phyloP scores from a whole-genome alignment of 2,113 vertebrate genomes.

The Seriola quinqueradiata region DNA sequence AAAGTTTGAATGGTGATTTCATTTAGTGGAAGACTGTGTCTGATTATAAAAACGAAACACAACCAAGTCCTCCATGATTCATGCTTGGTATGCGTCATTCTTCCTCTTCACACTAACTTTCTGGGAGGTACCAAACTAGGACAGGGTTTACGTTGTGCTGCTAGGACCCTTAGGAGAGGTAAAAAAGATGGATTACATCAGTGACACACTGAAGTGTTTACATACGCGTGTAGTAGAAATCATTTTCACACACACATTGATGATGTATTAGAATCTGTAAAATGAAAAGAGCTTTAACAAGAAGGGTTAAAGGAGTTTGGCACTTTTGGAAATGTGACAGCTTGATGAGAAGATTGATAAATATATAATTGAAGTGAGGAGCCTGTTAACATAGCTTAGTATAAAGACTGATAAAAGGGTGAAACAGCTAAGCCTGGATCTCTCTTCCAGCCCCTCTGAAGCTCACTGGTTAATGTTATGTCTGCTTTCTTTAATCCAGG shows the following conservation, averaged over 20 bases:
- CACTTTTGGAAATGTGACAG: background rate
- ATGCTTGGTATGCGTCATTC: slow-evolving; percentile 70
- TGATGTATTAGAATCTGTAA: slow-evolving; percentile 29
- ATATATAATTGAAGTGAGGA: background rate
- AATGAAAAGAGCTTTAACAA: slow-evolving; percentile 8
- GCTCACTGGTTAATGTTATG: too few species aligned
- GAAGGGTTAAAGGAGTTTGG: background rate
- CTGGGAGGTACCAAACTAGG: slow-evolving; percentile 64
- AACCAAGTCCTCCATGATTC: slow-evolving; percentile 72
- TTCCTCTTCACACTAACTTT: slow-evolving; percentile 69
- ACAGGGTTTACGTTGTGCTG: slow-evolving; percentile 60
- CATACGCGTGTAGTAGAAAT: slow-evolving; percentile 36
- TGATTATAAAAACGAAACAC: slow-evolving; percentile 56
- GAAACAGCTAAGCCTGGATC: too few species aligned
- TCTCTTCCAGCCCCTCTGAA: too few species aligned
- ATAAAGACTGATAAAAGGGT: background rate
- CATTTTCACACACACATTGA: slow-evolving; percentile 37
- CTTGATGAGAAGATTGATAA: background rate
- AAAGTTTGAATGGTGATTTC: slow-evolving; percentile 72
- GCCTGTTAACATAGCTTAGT: background rate
- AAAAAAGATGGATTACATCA: slow-evolving; percentile 53
- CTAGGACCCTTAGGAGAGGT: slow-evolving; percentile 27
- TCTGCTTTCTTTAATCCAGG: too few species aligned
- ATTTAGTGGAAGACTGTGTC: slow-evolving; percentile 53
- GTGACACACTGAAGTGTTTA: slow-evolving; percentile 29